phyloP scores from a whole-genome alignment of 2,797 vertebrate species.

The Takifugu ocellatus region DNA sequence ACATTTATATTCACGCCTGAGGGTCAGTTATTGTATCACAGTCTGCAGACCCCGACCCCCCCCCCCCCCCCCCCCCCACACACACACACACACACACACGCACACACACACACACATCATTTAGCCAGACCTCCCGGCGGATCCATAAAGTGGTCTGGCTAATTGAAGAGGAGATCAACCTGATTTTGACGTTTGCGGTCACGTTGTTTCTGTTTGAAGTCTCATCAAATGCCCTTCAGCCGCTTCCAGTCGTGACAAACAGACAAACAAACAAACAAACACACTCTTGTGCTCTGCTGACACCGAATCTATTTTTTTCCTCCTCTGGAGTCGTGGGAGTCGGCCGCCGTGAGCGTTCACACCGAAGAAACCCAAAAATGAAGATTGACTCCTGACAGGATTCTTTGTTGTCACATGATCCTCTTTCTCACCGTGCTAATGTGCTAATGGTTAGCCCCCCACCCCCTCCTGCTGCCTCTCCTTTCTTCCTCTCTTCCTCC shows the following conservation, averaged over 20 bases:
- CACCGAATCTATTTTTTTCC: no score
- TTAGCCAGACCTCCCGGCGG: constrained; percentile 20
- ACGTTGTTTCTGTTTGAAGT: constrained; percentile 3
- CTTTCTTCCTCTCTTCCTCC: constrained; percentile 1
- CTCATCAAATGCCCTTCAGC: neutral
- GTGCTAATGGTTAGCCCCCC: neutral
- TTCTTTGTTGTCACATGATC: no score
- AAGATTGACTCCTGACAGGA: no score
- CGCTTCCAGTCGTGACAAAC: no score
- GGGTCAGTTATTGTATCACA: constrained; percentile 51
- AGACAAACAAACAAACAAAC: no score
- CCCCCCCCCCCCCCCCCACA: neutral
- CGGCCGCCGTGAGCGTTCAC: no score
- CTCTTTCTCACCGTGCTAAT: neutral
- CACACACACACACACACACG: constrained; percentile 21
- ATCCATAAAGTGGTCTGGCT: constrained; percentile 49
- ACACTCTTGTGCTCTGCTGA: no score
- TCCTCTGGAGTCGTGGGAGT: no score
- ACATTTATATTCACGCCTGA: constrained; percentile 53
- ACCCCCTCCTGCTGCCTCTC: neutral
- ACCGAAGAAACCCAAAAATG: no score
- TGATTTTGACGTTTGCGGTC: neutral
- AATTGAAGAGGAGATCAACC: constrained; percentile 36
- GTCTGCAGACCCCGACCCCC: constrained; percentile 13
- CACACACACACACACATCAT: neutral